These are phyloP conservation scores for Sebastes diaconus DNA, from an alignment of 2,797 vertebrate species.

Conservation along the genomic window DNA sequence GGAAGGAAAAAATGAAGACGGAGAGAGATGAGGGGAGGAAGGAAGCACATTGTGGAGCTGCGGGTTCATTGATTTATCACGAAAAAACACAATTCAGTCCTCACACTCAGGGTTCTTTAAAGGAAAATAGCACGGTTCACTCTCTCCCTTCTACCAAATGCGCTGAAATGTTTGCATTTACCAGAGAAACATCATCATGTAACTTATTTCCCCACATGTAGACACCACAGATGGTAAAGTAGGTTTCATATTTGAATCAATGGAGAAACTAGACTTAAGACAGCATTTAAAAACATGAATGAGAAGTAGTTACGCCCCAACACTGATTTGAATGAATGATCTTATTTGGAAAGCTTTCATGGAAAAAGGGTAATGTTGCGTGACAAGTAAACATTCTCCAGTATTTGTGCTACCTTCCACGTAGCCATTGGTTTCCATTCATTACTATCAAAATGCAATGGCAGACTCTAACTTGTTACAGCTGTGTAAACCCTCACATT, in stretches of 20 bases:
- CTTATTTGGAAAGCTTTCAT: neutral
- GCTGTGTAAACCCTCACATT: neutral
- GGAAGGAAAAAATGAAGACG: neutral
- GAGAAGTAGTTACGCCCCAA: neutral
- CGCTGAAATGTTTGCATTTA: neutral
- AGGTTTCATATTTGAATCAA: neutral
- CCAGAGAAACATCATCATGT: neutral
- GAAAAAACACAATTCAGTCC: neutral
- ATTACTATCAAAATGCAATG: neutral
- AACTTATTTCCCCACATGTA: neutral
- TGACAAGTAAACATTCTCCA: neutral
- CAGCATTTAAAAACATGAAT: neutral
- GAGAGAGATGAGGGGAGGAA: neutral
- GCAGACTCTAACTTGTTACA: neutral
- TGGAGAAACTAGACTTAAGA: neutral
- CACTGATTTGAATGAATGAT: neutral
- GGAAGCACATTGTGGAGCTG: neutral
- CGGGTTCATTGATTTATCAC: slow-evolving; percentile 19
- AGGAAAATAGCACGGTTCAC: neutral
- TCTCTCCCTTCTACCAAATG: neutral
- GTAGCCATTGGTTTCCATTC: neutral
- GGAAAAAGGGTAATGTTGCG: neutral
- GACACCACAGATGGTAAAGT: neutral
- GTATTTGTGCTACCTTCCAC: neutral
- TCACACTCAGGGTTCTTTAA: neutral